These are phyloP conservation scores for Dromius quadrimaculatus DNA, from an alignment of 2,888 invertebrate genomes.

Conservation along the genomic window DNA sequence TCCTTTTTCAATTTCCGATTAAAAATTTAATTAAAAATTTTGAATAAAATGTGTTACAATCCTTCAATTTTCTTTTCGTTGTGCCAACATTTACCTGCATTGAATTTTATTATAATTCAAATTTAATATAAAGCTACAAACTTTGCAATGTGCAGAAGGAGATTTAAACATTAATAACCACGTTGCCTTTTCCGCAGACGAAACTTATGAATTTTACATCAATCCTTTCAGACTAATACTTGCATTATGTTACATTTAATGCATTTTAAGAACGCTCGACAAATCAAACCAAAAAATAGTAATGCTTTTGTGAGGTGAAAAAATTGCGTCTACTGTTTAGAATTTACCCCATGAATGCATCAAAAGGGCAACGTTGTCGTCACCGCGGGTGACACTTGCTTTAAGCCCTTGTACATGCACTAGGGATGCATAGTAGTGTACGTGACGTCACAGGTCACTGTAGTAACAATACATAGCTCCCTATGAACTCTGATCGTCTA, in stretches of 20 bases:
- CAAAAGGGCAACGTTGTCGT: no score
- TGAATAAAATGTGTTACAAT: neutral
- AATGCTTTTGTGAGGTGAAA: neutral
- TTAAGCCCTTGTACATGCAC: neutral
- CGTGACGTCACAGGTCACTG: constrained; percentile 14
- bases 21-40: neutral
- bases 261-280: neutral
- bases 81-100: neutral
- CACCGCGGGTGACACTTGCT: neutral
- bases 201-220: constrained; percentile 39
- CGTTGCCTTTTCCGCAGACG: no score
- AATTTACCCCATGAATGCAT: neutral
- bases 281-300: neutral
- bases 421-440: neutral
- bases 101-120: no score
- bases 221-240: constrained; percentile 39
- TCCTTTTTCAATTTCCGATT: neutral
- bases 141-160: no score
- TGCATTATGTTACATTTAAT: constrained; percentile 36
- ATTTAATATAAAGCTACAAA: no score
- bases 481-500: neutral
- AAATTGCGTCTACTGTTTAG: neutral
- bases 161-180: no score
- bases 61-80: neutral
- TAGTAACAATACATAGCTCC: constrained; percentile 7